phyloP scores from a whole-genome alignment of 2,888 invertebrate genomes.

The Campaea margaritaria region DNA sequence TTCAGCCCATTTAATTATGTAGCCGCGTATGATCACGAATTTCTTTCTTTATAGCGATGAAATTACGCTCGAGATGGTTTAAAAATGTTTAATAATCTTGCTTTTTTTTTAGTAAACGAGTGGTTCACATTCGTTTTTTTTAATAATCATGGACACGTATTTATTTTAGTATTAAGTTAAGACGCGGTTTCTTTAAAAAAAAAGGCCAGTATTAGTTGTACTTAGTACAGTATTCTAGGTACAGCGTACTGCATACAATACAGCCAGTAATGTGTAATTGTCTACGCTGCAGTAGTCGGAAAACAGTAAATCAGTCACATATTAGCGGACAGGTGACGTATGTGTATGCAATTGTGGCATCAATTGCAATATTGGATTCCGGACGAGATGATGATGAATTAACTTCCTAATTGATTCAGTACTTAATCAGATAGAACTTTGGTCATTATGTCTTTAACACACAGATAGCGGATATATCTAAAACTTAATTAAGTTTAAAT shows the following conservation, averaged over 20 bases:
- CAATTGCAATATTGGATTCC: slow-evolving; percentile 42
- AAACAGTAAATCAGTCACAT: slow-evolving; percentile 39
- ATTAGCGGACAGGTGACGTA: slow-evolving; percentile 36
- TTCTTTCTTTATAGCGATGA: slow-evolving; percentile 25
- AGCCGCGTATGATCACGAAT: slow-evolving; percentile 63
- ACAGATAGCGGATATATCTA: too few species aligned
- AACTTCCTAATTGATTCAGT: slow-evolving; percentile 38
- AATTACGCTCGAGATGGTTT: too few species aligned
- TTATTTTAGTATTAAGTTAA: too few species aligned
- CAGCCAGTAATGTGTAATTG: slow-evolving; percentile 40
- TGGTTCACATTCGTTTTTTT: too few species aligned
- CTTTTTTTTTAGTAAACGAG: too few species aligned
- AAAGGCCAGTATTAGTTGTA: too few species aligned
- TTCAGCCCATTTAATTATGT: slow-evolving; percentile 69
- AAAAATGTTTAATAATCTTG: too few species aligned
- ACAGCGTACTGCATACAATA: background rate
- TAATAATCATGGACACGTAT: too few species aligned
- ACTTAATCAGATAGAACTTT: slow-evolving; percentile 16
- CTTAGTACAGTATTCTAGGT: too few species aligned
- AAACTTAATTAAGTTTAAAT: too few species aligned
- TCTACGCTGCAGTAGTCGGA: slow-evolving; percentile 37
- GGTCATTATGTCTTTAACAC: too few species aligned
- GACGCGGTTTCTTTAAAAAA: too few species aligned
- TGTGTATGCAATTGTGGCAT: slow-evolving; percentile 32
- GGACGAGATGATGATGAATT: slow-evolving; percentile 36